Evolutionary conservation across 2,888 invertebrate genomes (phyloP), one percentile per base, ranked within the genome.

Genomic region (Cephus pulcher): DNA sequence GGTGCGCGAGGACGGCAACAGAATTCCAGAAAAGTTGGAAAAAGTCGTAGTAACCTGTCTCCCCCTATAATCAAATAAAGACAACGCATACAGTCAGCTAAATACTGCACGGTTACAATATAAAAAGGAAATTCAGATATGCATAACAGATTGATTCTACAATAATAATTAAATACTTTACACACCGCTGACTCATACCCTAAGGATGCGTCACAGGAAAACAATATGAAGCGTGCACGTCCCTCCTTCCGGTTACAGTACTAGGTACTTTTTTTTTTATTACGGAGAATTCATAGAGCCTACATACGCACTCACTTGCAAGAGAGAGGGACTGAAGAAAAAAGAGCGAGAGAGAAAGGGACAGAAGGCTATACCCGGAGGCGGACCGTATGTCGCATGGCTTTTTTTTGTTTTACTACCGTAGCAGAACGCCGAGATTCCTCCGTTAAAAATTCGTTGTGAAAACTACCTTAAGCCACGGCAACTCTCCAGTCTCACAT

Each of bases 241-340:
- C 34, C 40, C 37, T 78, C 34, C 35, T 78, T 78, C 75, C 68
- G 32, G 78, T 70, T 75, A 23, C n/a, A 68, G 73, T 73, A 81
- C 78, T 77, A 81, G 74, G 76, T 37, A 33, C 30, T 73, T 76
- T 75, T 34, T 32, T 74, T 75, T 35, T 75, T 35, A 40, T 76
- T 80, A 83, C 84, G 81, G 77, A 73, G 77, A 83, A 85, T 84
- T 79, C 84, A 56, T 85, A 85, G 80, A 82, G 75, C 76, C 75
- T 85, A 83, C 85, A 84, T 83, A 84, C 78, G 15, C 35, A 74
- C 75, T 69, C 33, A 1, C 40, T 56, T 23, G 40, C 23, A 9
- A 23, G 9, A 56, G 56, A 0, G 56, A 23, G 23, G 9, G 23
- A 56, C 23, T 9, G 56, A 56, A 56, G 56, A 9, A 56, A 30